Evolutionary conservation across 1,140 invertebrate species (phyloP).

Genomic region (Lordiphosa stackelbergi): DNA sequence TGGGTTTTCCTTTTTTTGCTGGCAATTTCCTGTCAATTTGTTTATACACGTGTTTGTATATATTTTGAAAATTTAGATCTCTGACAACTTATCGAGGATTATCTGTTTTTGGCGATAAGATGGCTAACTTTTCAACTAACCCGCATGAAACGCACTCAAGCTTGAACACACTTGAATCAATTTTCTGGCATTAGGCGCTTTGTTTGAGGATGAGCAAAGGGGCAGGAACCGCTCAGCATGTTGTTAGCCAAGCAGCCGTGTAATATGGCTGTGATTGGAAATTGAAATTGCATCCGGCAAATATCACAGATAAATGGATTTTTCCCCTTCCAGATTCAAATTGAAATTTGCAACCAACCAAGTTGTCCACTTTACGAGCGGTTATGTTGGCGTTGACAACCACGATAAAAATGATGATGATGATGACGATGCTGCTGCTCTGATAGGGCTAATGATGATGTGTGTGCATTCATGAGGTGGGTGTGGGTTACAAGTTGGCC

Average conservation of each 20-base stretch:
- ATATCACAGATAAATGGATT: constrained; percentile 38
- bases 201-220: constrained; percentile 25
- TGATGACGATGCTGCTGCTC: constrained; percentile 19
- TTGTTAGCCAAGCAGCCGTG: constrained; percentile 60
- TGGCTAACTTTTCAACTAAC: constrained; percentile 23
- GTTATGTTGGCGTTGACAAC: constrained; percentile 35
- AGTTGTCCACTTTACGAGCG: constrained; percentile 53
- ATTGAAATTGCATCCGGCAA: constrained; percentile 72
- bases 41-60: neutral
- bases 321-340: constrained; percentile 43
- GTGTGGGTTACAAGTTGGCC: constrained; percentile 35
- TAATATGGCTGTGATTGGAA: constrained; percentile 73
- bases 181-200: constrained; percentile 30
- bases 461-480: constrained; percentile 9
- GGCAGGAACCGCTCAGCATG: constrained; percentile 17
- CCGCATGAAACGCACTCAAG: constrained; percentile 17
- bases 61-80: too few relatives aligned
- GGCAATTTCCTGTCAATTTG: too few relatives aligned
- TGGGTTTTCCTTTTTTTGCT: too few relatives aligned
- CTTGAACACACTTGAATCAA: constrained; percentile 23
- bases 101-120: neutral
- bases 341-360: constrained; percentile 35
- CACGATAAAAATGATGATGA: constrained; percentile 34
- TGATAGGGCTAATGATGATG: constrained; percentile 49
- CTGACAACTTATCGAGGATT: neutral